Conservation (phyloP, 2,113 vertebrate genomes). For the Dendropsophus ebraccatus region DNA sequence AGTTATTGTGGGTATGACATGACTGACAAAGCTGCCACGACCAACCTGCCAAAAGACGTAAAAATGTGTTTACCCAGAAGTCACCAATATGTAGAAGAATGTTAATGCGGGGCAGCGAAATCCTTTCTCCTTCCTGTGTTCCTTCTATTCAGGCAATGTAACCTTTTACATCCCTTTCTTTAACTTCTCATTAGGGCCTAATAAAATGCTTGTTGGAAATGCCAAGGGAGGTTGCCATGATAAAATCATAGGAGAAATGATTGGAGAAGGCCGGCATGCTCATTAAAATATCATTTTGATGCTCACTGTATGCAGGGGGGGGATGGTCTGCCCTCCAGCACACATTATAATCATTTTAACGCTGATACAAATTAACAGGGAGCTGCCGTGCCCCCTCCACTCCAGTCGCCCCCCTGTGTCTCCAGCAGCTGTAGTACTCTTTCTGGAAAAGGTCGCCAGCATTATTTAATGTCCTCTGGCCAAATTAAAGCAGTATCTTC, state of each 20-base stretch:
- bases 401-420: conserved; percentile 3
- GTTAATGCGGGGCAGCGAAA: neutral
- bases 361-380: conserved; percentile 55
- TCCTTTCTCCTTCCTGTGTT: neutral
- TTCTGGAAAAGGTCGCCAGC: conserved; percentile 43
- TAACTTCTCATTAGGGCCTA: conserved; percentile 37
- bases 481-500: conserved; percentile 41
- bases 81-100: neutral
- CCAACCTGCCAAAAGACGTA: neutral
- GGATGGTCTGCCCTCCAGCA: conserved; percentile 32
- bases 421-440: conserved; percentile 43
- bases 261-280: neutral
- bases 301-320: conserved; percentile 23
- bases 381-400: neutral
- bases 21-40: neutral
- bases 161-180: conserved; percentile 30
- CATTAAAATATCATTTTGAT: conserved; percentile 55
- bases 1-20: neutral
- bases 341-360: conserved; percentile 39
- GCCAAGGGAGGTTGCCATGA: conserved; percentile 23
- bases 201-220: conserved; percentile 33
- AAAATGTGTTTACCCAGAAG: conserved; percentile 2
- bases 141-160: conserved; percentile 1
- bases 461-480: conserved; percentile 55
- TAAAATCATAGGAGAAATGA: conserved; percentile 51